Base-by-base conservation (phyloP, 2,113 vertebrate species). In the Clarias batrachus region DNA sequence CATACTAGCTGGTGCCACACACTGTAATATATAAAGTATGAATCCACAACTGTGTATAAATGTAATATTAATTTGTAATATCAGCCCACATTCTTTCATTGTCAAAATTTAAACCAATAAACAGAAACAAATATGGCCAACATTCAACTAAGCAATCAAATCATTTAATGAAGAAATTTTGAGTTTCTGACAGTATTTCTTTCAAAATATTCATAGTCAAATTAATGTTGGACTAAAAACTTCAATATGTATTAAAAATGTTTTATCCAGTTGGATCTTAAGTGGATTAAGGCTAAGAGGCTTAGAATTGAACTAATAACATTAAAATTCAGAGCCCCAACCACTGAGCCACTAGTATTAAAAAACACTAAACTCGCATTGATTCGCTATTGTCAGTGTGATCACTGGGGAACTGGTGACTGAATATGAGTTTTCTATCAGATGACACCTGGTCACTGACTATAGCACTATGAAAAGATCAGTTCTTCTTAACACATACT, bases 341-440 rank as follows among this genome's bases (percentile, higher is more conserved):
- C 14, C 54, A 3, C n/a, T 33, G 27, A 79, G 27, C 41, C 25
- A 52, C n/a, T 78, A 80, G 27, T 71, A 16, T 82, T 84, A 86
- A 84, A 85, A 71, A 63, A 54, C 33, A 60, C 30, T 68, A 63
- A 82, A 83, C 56, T 87, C 84, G 87, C 87, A 83, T 89, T 86
- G 86, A 74, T 62, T 81, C 59, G 30, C 71, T 82, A 84, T 86
- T 88, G 85, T 89, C 70, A 78, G 76, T 56, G 30, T 70, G 57
- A 77, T 56, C 79, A 76, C 80, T 83, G 66, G 82, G 87, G 88
- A 84, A 79, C 13, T 71, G 65, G 37, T 65, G 80, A 17, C 13
- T 30, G 27, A 76, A 56, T n/a, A 52, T 84, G 82, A 68, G 27
- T 84, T 54, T 66, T 88, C 65, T 90, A 91, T 88, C 88, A 87